phyloP scores from a whole-genome alignment of 2,797 vertebrate species.

The Muscicapa striata region DNA sequence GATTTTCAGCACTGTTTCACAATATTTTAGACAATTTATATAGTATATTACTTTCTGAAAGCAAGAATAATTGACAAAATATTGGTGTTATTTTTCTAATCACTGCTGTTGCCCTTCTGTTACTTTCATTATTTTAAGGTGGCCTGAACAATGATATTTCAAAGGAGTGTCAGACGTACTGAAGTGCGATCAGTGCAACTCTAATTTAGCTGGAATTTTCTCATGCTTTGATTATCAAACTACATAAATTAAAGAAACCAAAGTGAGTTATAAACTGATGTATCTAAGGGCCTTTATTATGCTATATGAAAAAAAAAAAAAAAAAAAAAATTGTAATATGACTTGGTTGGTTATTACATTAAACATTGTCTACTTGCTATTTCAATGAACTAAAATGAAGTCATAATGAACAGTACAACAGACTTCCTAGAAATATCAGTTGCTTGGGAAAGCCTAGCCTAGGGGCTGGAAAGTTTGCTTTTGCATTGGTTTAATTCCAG shows the following conservation, averaged over 20 bases:
- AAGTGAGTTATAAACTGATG: background rate
- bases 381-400: background rate
- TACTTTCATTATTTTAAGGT: background rate
- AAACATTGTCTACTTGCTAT: background rate
- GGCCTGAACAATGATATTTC: background rate
- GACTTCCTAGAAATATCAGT: background rate
- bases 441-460: background rate
- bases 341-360: background rate
- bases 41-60: background rate
- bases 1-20: background rate
- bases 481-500: background rate
- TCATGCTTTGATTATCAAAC: background rate
- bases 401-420: background rate
- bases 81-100: background rate
- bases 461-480: background rate
- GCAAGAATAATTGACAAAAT: background rate
- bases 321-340: background rate
- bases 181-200: background rate
- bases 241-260: background rate
- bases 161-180: background rate
- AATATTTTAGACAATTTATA: background rate
- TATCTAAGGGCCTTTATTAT: background rate
- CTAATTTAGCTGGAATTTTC: background rate
- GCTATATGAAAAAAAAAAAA: background rate
- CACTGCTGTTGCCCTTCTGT: background rate